Evolutionary conservation across 2,113 vertebrate species (phyloP).

Genomic region (Hippopotamus amphibius): DNA sequence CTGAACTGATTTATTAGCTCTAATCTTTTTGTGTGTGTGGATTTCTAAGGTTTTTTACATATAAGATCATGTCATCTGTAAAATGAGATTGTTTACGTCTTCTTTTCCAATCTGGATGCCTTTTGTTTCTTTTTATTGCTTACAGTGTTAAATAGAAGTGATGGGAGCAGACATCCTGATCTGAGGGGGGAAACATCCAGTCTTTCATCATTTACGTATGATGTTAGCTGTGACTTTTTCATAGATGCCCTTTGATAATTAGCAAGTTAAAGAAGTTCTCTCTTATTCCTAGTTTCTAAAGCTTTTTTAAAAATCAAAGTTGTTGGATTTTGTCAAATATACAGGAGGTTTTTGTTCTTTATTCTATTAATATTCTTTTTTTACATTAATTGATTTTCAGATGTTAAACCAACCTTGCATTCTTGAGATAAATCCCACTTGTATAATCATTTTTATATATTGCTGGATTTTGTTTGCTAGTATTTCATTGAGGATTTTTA

Average conservation of each 20-base stretch:
- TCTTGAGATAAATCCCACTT: not conserved
- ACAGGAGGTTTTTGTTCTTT: constrained; percentile 50
- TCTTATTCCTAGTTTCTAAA: constrained; percentile 29
- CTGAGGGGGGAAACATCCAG: not conserved
- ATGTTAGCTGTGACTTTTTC: not conserved
- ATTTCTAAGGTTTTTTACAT: constrained; percentile 10
- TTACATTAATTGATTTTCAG: not conserved
- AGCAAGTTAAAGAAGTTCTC: not conserved
- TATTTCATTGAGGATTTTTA: constrained; percentile 44
- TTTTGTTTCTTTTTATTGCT: constrained; percentile 8
- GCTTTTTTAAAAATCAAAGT: not conserved
- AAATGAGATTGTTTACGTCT: constrained; percentile 35
- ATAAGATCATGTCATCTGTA: not conserved
- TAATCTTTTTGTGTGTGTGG: not conserved
- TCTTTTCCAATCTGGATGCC: not conserved
- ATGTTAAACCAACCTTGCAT: constrained; percentile 4
- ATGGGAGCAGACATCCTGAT: not conserved
- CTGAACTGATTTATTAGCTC: not conserved
- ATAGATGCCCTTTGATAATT: not conserved
- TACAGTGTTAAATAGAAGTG: not conserved
- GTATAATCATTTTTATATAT: not conserved
- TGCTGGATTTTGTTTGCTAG: constrained; percentile 38
- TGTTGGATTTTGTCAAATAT: not conserved
- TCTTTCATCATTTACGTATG: constrained; percentile 18
- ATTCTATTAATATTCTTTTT: constrained; percentile 24